Conservation (phyloP, 2,888 invertebrate genomes). For the Steinernema carpocapsae region DNA sequence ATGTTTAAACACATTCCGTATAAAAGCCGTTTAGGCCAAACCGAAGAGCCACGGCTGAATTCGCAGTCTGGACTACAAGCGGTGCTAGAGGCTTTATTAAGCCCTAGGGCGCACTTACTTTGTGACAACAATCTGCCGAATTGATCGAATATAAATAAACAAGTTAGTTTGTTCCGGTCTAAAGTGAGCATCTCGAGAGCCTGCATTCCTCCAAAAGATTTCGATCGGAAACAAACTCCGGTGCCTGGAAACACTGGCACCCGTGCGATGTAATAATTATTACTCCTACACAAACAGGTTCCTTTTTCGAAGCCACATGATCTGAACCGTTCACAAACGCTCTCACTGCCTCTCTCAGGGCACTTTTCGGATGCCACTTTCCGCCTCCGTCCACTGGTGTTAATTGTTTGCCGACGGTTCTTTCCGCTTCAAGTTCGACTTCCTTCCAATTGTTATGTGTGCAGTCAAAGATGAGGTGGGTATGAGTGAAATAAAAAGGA, state of each 20-base stretch:
- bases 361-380: too few species aligned
- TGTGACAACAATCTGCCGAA: not conserved
- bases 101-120: not conserved
- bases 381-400: not conserved
- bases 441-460: not conserved
- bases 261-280: too few species aligned
- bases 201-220: not conserved
- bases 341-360: not conserved
- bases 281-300: not conserved
- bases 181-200: not conserved
- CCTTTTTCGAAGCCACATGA: not conserved
- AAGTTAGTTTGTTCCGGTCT: not conserved
- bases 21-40: not conserved
- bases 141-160: not conserved
- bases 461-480: conserved; percentile 3
- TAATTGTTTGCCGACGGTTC: not conserved
- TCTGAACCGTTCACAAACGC: not conserved
- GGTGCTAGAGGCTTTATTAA: not conserved
- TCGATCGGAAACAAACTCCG: not conserved
- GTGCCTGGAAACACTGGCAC: too few species aligned
- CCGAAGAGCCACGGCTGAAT: not conserved
- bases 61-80: not conserved
- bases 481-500: conserved; percentile 26
- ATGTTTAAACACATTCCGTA: not conserved
- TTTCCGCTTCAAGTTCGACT: not conserved